Evolutionary conservation across 1,140 invertebrate species (phyloP).

Genomic region (Pachyrhynchus sulphureomaculatus): DNA sequence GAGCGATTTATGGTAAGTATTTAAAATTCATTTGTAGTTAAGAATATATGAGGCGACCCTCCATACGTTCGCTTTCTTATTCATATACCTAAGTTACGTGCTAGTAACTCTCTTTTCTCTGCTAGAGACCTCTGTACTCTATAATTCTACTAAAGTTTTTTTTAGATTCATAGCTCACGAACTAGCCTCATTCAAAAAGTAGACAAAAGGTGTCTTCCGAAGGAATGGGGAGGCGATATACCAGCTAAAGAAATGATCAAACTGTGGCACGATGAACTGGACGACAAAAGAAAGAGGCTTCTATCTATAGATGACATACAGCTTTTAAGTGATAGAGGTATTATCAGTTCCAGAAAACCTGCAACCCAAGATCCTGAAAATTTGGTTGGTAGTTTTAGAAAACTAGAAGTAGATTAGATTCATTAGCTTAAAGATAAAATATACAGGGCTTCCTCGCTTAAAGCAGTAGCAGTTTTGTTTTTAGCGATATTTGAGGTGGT

Average conservation of each 20-base stretch:
- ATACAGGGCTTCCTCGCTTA: too few relatives aligned
- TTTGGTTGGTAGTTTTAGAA: conserved; percentile 72
- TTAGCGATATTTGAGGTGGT: too few relatives aligned
- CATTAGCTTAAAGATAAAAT: too few relatives aligned
- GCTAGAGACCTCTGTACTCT: too few relatives aligned
- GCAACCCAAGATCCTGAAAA: conserved; percentile 58
- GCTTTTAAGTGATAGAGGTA: conserved; percentile 57
- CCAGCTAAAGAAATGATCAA: conserved; percentile 74
- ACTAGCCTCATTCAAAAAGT: conserved; percentile 64
- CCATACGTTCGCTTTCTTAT: too few relatives aligned
- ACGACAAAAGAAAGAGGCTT: conserved; percentile 57
- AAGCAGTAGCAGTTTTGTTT: too few relatives aligned
- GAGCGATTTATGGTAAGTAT: conserved; percentile 61
- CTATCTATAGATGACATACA: conserved; percentile 64
- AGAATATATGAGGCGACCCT: too few relatives aligned
- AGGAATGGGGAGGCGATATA: conserved; percentile 73
- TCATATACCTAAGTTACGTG: too few relatives aligned
- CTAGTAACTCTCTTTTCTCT: too few relatives aligned
- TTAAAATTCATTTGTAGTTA: too few relatives aligned
- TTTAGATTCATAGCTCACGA: conserved; percentile 64
- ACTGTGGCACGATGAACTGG: conserved; percentile 66
- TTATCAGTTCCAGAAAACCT: conserved; percentile 62
- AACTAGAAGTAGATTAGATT: conserved; percentile 71
- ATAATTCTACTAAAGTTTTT: too few relatives aligned
- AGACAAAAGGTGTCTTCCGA: conserved; percentile 68